These are phyloP conservation scores for Sakesphorus luctuosus DNA, from an alignment of 2,113 vertebrate genomes.

Conservation along the genomic window DNA sequence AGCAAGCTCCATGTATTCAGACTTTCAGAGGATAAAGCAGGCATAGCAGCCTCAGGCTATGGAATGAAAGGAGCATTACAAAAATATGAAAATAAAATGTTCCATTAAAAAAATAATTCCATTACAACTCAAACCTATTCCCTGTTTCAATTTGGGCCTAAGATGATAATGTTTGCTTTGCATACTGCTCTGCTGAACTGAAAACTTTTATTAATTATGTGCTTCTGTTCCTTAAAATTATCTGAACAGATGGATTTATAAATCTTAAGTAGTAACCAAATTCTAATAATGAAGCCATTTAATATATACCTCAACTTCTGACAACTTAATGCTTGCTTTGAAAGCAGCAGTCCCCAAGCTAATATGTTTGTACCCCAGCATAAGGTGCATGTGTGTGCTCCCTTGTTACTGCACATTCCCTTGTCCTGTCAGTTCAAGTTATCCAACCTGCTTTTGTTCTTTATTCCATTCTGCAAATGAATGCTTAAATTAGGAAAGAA, in stretches of 20 bases:
- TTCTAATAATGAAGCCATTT: conserved; percentile 72
- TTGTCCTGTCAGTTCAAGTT: background rate
- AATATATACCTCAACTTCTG: conserved; percentile 65
- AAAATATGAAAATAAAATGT: conserved; percentile 51
- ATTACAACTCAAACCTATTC: conserved; percentile 17
- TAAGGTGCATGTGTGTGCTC: conserved; percentile 15
- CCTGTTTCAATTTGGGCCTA: conserved; percentile 3
- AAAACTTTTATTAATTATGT: conserved; percentile 66
- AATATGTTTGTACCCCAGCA: conserved; percentile 58
- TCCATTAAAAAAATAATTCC: conserved; percentile 45
- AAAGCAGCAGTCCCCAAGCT: conserved; percentile 69
- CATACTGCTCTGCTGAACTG: conserved; percentile 50
- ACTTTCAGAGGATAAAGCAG: conserved; percentile 10
- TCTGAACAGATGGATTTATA: conserved; percentile 66
- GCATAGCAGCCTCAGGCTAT: background rate
- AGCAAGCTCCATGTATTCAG: background rate
- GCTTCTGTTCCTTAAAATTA: conserved; percentile 60
- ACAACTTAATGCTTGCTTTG: conserved; percentile 72
- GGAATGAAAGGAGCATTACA: conserved; percentile 1
- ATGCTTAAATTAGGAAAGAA: conserved; percentile 35
- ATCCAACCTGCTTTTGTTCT: background rate
- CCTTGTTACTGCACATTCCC: background rate
- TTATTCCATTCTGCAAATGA: background rate
- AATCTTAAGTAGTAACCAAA: conserved; percentile 65
- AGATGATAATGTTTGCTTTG: conserved; percentile 31